Conservation (phyloP, 2,797 vertebrate species). For the Tragelaphus eurycerus region DNA sequence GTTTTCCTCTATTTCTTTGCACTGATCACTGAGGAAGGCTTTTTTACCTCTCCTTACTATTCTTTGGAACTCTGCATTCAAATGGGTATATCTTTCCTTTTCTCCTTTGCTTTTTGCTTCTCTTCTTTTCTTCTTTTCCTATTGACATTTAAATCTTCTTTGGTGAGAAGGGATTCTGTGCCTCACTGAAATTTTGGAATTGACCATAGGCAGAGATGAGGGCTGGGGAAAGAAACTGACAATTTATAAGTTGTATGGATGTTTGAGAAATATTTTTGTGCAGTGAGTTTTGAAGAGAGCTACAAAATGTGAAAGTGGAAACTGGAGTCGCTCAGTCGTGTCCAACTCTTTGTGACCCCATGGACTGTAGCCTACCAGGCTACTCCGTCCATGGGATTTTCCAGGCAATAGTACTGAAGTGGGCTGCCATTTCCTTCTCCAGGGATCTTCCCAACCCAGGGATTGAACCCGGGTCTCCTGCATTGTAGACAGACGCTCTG, state of each 20-base stretch:
- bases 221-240: not conserved
- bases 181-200: not conserved
- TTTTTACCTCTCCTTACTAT: not conserved
- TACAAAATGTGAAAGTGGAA: not conserved
- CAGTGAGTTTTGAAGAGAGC: not conserved
- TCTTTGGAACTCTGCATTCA: not conserved
- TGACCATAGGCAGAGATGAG: not conserved
- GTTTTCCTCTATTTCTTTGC: not conserved
- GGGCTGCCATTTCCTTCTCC: too few relatives aligned
- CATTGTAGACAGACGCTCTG: too few relatives aligned
- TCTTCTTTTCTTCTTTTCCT: not conserved
- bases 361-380: too few relatives aligned
- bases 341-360: too few relatives aligned
- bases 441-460: too few relatives aligned
- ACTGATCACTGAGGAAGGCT: not conserved
- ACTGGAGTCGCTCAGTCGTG: too few relatives aligned
- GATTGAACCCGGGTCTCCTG: too few relatives aligned
- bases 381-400: too few relatives aligned
- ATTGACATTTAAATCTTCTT: not conserved
- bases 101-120: not conserved
- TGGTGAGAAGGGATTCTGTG: not conserved
- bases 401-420: too few relatives aligned
- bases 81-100: not conserved
- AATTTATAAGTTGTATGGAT: not conserved
- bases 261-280: not conserved